These are phyloP conservation scores for Ellobium chinense DNA, from an alignment of 2,888 invertebrate species.

Conservation along the genomic window DNA sequence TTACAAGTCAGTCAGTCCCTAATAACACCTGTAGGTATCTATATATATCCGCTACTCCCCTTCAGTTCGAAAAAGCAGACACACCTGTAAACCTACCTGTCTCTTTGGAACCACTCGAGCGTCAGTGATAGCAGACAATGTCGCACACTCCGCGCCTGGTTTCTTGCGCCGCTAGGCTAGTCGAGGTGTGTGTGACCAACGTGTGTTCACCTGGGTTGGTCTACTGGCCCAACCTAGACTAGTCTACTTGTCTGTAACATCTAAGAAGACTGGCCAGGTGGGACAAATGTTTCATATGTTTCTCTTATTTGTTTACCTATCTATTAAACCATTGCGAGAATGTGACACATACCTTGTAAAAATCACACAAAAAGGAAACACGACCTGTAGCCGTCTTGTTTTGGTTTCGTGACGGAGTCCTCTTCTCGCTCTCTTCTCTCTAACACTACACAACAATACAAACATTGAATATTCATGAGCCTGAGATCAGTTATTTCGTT, in stretches of 20 bases:
- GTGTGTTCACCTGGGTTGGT: not conserved
- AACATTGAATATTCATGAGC: constrained; percentile 11
- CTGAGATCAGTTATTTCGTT: not conserved
- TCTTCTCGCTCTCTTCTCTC: not conserved
- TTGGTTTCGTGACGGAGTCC: not conserved
- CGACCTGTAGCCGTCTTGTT: not conserved
- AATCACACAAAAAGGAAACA: not conserved
- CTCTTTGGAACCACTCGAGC: no score
- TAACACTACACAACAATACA: not conserved
- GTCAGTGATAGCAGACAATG: no score
- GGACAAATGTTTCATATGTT: not conserved
- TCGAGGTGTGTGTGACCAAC: no score
- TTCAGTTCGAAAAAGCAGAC: not conserved
- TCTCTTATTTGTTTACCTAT: not conserved
- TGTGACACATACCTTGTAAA: not conserved
- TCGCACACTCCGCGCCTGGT: no score
- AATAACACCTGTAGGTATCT: no score
- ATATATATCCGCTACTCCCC: no score
- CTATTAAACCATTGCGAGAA: not conserved
- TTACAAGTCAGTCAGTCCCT: no score
- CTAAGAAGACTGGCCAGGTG: not conserved
- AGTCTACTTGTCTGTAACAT: not conserved
- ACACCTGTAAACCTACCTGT: not conserved
- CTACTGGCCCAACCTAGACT: not conserved
- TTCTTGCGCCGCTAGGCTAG: no score